A percentile compares a stretch with the other conserved stretches of the same genome.
phyloP scores from a whole-genome alignment of 2,113 vertebrate genomes.

The Bufo bufo region DNA sequence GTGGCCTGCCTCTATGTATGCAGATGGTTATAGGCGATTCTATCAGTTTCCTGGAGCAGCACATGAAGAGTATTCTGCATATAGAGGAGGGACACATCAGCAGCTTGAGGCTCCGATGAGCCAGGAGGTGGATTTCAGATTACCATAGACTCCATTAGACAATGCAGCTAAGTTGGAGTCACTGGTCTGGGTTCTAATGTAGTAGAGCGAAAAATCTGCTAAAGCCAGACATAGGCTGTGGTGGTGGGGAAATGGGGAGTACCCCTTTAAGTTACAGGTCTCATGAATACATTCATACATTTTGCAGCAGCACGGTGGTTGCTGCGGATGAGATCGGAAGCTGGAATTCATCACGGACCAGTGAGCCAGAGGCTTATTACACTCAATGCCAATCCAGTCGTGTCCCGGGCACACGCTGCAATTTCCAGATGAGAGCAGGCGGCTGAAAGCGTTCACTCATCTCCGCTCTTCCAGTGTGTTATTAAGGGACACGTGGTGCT shows the following conservation, averaged over 20 bases:
- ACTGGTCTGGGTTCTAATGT: background rate
- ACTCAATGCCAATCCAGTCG: slow-evolving; percentile 58
- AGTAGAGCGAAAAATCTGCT: background rate
- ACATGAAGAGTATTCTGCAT: too few relatives aligned
- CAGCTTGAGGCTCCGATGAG: too few relatives aligned
- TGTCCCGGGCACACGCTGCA: slow-evolving; percentile 60
- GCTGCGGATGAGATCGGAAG: background rate
- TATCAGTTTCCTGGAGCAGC: too few relatives aligned
- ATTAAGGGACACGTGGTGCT: slow-evolving; percentile 67
- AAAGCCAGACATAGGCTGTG: too few relatives aligned
- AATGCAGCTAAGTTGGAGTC: background rate
- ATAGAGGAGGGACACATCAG: too few relatives aligned
- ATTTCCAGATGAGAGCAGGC: slow-evolving; percentile 62
- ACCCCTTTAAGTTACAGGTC: background rate
- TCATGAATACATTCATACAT: background rate
- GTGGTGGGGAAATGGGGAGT: too few relatives aligned
- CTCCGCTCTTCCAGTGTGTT: slow-evolving; percentile 68
- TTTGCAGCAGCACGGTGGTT: background rate
- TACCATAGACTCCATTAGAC: background rate
- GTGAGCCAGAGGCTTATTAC: background rate
- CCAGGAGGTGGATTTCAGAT: too few relatives aligned
- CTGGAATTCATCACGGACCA: background rate
- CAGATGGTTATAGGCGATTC: too few relatives aligned
- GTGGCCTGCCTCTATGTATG: too few relatives aligned
- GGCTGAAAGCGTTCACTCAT: slow-evolving; percentile 68